A percentile compares a stretch with the other conserved stretches of the same genome.
phyloP scores from a whole-genome alignment of 2,113 vertebrate genomes.

The Psephotus haematonotus region DNA sequence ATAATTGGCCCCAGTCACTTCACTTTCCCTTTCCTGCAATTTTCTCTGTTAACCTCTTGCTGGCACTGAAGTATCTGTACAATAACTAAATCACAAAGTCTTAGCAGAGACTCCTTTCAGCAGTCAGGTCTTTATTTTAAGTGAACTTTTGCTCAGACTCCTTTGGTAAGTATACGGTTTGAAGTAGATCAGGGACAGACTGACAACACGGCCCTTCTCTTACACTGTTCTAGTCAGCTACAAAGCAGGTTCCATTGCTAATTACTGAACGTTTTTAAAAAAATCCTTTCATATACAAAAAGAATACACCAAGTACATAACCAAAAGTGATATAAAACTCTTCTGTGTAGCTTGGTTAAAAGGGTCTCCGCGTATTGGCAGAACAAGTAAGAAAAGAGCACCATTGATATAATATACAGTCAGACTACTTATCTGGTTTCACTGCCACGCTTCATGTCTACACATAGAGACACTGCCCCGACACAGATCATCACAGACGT shows the following conservation, averaged over 20 bases:
- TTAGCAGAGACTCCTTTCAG: conserved; percentile 57
- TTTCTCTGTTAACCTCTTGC: conserved; percentile 4
- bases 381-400: conserved; percentile 76
- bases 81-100: conserved; percentile 51
- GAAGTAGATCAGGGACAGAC: conserved; percentile 62
- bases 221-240: conserved; percentile 43
- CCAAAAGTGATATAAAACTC: conserved; percentile 72
- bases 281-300: conserved; percentile 75
- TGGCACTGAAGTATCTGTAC: conserved; percentile 10
- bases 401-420: conserved; percentile 66
- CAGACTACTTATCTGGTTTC: conserved; percentile 47
- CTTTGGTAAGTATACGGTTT: conserved; percentile 66
- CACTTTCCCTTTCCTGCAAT: neutral
- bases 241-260: conserved; percentile 59
- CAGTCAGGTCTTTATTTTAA: conserved; percentile 58
- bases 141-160: conserved; percentile 55
- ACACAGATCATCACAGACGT: neutral
- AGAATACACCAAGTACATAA: conserved; percentile 69
- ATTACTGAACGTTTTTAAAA: conserved; percentile 61
- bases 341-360: conserved; percentile 71
- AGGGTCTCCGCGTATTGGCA: conserved; percentile 63
- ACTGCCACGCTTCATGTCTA: conserved; percentile 28
- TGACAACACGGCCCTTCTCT: conserved; percentile 41
- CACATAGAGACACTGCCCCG: neutral
- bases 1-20: neutral